Percentiles rank a stretch among this genome's conserved stretches.
Evolutionary conservation across 2,888 invertebrate species (phyloP).

Genomic region (Physocephala rufipes): DNA sequence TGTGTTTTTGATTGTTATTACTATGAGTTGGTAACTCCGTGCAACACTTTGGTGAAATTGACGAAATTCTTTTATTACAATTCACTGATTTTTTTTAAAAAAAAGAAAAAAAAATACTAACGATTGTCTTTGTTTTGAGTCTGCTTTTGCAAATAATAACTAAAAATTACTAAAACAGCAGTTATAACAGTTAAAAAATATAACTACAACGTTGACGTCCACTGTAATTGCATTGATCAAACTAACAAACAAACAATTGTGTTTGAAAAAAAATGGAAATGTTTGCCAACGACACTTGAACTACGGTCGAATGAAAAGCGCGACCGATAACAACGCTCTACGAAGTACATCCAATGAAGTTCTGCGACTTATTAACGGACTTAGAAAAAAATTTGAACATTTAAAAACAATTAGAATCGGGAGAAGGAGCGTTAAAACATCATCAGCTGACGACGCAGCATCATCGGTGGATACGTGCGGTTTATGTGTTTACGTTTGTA

Average conservation of each 20-base stretch:
- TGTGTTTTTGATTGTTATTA: neutral
- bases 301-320: neutral
- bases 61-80: neutral
- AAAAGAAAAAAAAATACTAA: neutral
- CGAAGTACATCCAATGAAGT: conserved; percentile 63
- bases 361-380: conserved; percentile 61
- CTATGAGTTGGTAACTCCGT: conserved; percentile 3
- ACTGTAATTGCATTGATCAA: neutral
- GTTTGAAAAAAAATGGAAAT: neutral
- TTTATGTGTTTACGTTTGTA: too few relatives aligned
- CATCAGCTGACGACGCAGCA: conserved; percentile 42
- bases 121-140: neutral
- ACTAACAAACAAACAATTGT: conserved; percentile 5
- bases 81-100: neutral
- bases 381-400: conserved; percentile 61
- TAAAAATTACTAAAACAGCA: neutral
- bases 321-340: conserved; percentile 36
- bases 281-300: conserved; percentile 28
- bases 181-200: neutral
- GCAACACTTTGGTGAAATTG: neutral
- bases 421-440: neutral
- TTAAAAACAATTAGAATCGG: conserved; percentile 53
- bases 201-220: neutral
- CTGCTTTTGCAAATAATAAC: conserved; percentile 31
- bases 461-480: conserved; percentile 10